Evolutionary conservation across 2,888 invertebrate species (phyloP).

Genomic region (Nephrotoma guestfalica): DNA sequence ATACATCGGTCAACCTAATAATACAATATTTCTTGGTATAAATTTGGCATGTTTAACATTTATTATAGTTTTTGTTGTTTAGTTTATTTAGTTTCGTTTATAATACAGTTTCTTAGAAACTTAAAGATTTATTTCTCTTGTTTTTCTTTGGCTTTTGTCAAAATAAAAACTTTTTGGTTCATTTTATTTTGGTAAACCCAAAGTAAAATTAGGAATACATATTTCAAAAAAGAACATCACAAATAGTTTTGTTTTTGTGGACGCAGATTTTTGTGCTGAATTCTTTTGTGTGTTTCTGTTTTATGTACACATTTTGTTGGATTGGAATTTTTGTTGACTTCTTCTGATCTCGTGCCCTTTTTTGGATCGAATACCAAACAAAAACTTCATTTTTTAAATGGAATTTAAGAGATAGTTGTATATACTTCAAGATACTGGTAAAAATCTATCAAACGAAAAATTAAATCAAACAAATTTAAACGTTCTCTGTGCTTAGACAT

Average conservation of each 20-base stretch:
- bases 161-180: not conserved
- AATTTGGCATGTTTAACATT: not conserved
- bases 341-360: not conserved
- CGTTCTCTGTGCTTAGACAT: not conserved
- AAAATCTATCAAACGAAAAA: not conserved
- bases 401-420: not conserved
- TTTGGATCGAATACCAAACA: not conserved
- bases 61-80: not conserved
- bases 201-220: not conserved
- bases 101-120: not conserved
- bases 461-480: not conserved
- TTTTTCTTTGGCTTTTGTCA: not conserved
- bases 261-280: not conserved
- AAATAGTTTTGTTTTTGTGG: not conserved
- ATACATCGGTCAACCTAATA: not conserved
- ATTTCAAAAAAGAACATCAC: not conserved
- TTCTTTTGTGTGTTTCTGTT: not conserved
- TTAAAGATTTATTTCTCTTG: not conserved
- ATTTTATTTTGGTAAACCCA: not conserved
- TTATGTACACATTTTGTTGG: not conserved
- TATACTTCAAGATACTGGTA: not conserved
- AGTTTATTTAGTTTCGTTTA: not conserved
- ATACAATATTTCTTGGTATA: not conserved
- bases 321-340: not conserved
- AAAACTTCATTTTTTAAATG: not conserved